Conservation (phyloP, 2,113 vertebrate species). For the Elaphurus davidianus region DNA sequence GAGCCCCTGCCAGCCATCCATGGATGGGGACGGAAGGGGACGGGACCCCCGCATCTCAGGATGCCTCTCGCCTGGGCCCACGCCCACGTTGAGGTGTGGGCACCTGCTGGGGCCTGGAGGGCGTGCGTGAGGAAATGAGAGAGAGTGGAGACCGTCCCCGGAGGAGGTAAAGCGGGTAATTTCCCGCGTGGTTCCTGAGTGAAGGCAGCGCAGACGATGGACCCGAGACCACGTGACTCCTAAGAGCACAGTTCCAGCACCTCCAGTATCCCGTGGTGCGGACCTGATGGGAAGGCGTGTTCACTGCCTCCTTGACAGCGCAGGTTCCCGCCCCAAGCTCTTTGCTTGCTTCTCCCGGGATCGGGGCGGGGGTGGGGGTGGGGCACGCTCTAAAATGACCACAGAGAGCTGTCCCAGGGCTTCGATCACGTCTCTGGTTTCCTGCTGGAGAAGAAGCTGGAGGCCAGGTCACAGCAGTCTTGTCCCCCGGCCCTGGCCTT, state of each 20-base stretch:
- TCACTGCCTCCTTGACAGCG: neutral
- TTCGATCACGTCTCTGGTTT: neutral
- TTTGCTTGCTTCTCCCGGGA: neutral
- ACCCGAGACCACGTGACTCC: neutral
- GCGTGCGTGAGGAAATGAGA: too few relatives aligned
- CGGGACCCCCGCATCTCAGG: neutral
- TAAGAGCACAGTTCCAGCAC: neutral
- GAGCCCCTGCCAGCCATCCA: neutral
- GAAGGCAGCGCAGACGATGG: neutral
- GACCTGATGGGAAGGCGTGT: neutral
- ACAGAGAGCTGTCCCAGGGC: neutral
- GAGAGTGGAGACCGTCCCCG: neutral
- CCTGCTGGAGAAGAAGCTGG: neutral
- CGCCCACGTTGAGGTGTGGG: neutral
- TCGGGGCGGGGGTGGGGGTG: accelerated
- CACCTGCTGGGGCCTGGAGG: neutral
- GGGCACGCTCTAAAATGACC: neutral
- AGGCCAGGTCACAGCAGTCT: neutral
- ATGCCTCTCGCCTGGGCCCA: accelerated
- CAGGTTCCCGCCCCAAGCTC: neutral
- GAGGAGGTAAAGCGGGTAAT: neutral
- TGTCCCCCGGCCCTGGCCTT: neutral
- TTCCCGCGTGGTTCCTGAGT: too few relatives aligned
- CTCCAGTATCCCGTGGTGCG: neutral
- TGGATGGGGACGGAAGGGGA: accelerated